Base-by-base conservation (phyloP, 1,140 invertebrate species). In the Diorhabda elongata region DNA sequence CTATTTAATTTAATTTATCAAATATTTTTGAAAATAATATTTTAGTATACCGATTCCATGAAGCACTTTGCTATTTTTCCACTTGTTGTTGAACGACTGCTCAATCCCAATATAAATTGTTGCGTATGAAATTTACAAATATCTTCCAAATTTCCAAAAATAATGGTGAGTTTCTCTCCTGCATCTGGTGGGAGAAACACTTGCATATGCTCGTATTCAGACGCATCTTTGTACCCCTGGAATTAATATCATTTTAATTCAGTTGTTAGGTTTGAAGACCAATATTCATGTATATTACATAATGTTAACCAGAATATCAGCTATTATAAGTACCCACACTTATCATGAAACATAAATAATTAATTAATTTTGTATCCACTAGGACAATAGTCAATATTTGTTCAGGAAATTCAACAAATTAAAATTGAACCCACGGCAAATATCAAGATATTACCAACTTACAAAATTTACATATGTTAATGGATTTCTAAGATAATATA, bases 41-140 rank as follows among this genome's bases (percentile, higher is more conserved):
- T 41, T 67, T 26, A 42, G 11, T 64, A 87, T 87, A 97, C 94
- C 83, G 92, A 91, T 84, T 97, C 92, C 67, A 96, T 92, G 87
- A 98, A 98, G 83, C 95, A 97, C 58, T 94, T 83, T 3, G 95
- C 95, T 47, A 98, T 93, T 60, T 95, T 86, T 81, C 96, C 93
- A 42, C 94, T 94, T 52, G 91, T 92, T 42, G 91, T 91, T 73
- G 94, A 93, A 81, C 93, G 97, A 79, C 91, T 91, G 82, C 96
- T 93, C 69, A 98, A 83, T 81, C 97, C 95, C 76, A 91, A 90
- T 4, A 98, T 85, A 84, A 98, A 97, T 42, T 91, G 85, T 74
- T 96, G 89, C 65, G 90, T 87, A 79, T 96, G 94, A 83, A 96
- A 96, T 74, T 87, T 87, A 79, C 90, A 92, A 69, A 96, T 89